Evolutionary conservation across 2,113 vertebrate species (phyloP).

Genomic region (Epinephelus fuscoguttatus): DNA sequence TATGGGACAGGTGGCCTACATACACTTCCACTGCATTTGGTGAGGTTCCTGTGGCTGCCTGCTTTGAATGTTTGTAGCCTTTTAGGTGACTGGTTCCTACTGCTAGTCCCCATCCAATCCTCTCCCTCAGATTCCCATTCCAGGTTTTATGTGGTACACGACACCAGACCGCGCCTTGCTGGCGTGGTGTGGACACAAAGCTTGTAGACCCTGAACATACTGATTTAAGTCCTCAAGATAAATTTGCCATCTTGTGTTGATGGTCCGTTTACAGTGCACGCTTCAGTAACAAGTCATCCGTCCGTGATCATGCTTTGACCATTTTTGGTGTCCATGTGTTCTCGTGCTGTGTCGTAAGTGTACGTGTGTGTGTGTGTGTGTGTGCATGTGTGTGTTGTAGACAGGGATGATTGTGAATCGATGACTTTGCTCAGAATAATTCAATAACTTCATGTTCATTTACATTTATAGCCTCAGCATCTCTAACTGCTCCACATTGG

Average conservation of each 20-base stretch:
- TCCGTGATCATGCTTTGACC: slow-evolving; percentile 68
- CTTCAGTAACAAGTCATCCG: slow-evolving; percentile 63
- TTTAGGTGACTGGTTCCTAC: slow-evolving; percentile 59
- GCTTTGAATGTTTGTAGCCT: slow-evolving; percentile 78
- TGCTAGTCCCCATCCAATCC: slow-evolving; percentile 54
- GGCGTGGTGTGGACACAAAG: slow-evolving; percentile 46
- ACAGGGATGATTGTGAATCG: slow-evolving; percentile 28
- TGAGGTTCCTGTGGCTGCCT: slow-evolving; percentile 84
- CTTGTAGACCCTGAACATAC: slow-evolving; percentile 17
- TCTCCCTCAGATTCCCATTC: slow-evolving; percentile 42
- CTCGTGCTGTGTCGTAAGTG: slow-evolving; percentile 61
- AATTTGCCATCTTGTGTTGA: slow-evolving; percentile 63
- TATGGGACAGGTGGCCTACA: slow-evolving; percentile 86
- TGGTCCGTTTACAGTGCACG: slow-evolving; percentile 73
- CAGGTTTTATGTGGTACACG: slow-evolving; percentile 43
- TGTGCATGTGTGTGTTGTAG: slow-evolving; percentile 43
- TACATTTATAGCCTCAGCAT: slow-evolving; percentile 65
- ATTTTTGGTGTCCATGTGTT: slow-evolving; percentile 58
- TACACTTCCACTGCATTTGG: slow-evolving; percentile 86
- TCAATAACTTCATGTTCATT: slow-evolving; percentile 72
- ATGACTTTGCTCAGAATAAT: slow-evolving; percentile 37
- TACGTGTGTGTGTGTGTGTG: slow-evolving; percentile 26
- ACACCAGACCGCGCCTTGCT: slow-evolving; percentile 35
- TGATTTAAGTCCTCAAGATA: slow-evolving; percentile 33
- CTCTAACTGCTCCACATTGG: slow-evolving; percentile 62